A percentile compares a stretch with the other conserved stretches of the same genome.
Evolutionary conservation across 2,888 invertebrate genomes (phyloP).

Genomic region (Neoascia interrupta): DNA sequence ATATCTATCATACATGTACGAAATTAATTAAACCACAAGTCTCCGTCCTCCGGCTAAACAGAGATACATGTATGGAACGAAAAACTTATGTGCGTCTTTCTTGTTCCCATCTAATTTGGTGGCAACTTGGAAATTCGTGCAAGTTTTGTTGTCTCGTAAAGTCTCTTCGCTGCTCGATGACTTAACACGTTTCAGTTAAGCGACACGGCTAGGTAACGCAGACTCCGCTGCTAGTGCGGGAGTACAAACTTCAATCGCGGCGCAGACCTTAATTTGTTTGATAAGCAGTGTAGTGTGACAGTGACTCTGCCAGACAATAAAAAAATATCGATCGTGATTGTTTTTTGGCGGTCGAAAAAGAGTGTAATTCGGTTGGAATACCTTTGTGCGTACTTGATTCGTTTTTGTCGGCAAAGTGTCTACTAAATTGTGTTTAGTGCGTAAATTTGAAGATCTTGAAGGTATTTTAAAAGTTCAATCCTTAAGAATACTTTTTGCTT

Average conservation of each 20-base stretch:
- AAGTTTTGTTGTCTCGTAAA: slow-evolving; percentile 52
- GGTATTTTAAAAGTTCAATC: no score
- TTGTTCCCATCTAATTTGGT: no score
- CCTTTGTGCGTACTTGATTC: no score
- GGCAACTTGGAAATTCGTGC: no score
- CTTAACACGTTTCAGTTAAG: slow-evolving; percentile 30
- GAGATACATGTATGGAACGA: slow-evolving; percentile 15
- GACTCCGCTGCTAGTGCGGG: slow-evolving; percentile 30
- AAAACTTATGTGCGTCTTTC: not conserved
- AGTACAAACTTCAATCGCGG: not conserved
- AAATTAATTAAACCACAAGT: no score
- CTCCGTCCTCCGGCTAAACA: slow-evolving; percentile 9
- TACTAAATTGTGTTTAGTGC: no score
- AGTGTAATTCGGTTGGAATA: no score
- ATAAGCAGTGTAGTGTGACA: slow-evolving; percentile 3
- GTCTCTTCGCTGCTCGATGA: slow-evolving; percentile 25
- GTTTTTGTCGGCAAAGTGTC: no score
- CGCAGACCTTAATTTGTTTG: not conserved
- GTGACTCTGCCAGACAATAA: not conserved
- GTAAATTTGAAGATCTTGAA: no score
- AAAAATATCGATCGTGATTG: slow-evolving; percentile 18
- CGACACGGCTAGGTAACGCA: slow-evolving; percentile 39
- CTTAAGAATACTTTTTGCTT: no score
- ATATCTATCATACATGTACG: no score
- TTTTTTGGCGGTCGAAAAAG: slow-evolving; percentile 20